Conservation (phyloP, 1,140 invertebrate species). For the Lepidurus packardi region DNA sequence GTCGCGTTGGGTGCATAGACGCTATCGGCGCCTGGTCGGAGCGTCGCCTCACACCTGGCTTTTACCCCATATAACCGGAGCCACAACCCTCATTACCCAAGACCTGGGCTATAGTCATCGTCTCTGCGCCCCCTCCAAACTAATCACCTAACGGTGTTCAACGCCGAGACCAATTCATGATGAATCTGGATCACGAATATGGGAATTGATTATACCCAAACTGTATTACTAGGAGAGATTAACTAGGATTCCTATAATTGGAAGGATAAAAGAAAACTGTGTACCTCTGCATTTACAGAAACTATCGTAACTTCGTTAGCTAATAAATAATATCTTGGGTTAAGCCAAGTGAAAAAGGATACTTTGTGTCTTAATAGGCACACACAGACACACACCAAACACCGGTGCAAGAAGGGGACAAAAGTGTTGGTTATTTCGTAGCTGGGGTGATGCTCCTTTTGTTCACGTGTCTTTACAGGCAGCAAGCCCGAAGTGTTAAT, state of each 20-base stretch:
- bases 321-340: background rate
- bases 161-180: background rate
- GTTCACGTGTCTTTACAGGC: slow-evolving; percentile 21
- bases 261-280: background rate
- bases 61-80: background rate
- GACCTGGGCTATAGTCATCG: background rate
- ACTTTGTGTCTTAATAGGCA: slow-evolving; percentile 10
- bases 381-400: background rate
- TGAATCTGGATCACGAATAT: slow-evolving; percentile 22
- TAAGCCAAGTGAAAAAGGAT: slow-evolving; percentile 10
- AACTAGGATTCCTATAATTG: slow-evolving; percentile 14
- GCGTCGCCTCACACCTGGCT: slow-evolving; percentile 20
- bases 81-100: background rate
- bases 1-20: background rate
- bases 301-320: background rate
- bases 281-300: background rate
- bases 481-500: slow-evolving; percentile 13
- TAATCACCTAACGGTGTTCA: slow-evolving; percentile 12
- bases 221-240: background rate
- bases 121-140: background rate
- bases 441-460: background rate
- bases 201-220: background rate
- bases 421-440: background rate
- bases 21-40: slow-evolving; percentile 12
- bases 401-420: background rate